Conservation (phyloP, 2,888 invertebrate genomes). For the Drosophila cognata region DNA sequence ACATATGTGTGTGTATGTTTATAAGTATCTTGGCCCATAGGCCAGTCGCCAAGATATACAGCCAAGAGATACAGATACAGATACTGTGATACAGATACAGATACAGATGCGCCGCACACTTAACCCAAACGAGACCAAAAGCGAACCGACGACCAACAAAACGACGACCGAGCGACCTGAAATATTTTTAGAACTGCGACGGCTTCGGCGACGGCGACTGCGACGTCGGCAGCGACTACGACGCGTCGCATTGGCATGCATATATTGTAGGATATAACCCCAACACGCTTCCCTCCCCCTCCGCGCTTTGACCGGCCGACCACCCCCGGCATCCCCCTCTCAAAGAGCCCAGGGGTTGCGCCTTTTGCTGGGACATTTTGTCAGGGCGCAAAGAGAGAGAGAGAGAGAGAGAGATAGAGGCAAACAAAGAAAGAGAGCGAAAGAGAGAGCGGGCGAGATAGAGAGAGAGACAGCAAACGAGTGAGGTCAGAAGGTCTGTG, state of each 20-base stretch:
- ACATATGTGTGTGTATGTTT: constrained; percentile 2
- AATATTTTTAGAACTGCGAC: constrained; percentile 78
- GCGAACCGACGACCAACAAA: constrained; percentile 70
- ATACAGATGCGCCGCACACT: constrained; percentile 76
- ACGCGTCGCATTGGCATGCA: constrained; percentile 62
- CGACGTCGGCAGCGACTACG: constrained; percentile 7
- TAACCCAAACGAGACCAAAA: constrained; percentile 81
- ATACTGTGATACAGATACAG: constrained; percentile 49
- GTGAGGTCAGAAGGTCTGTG: constrained; percentile 81
- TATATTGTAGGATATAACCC: constrained; percentile 58
- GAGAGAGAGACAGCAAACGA: constrained; percentile 29
- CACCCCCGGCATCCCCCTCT: not conserved
- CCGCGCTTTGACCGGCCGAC: constrained; percentile 43
- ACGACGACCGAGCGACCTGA: constrained; percentile 73
- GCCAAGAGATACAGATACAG: constrained; percentile 33
- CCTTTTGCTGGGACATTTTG: constrained; percentile 46
- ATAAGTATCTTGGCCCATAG: constrained; percentile 32
- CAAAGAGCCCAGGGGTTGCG: constrained; percentile 40
- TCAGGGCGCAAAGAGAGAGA: constrained; percentile 36
- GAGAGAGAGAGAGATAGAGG: not conserved
- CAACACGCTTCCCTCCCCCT: not conserved
- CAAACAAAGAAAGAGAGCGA: constrained; percentile 49
- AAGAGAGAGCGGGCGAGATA: constrained; percentile 8
- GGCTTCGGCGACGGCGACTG: constrained; percentile 37
- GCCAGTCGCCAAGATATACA: constrained; percentile 36